Base-by-base conservation (phyloP, 2,797 vertebrate genomes). In the Ptychobarbus kaznakovi region DNA sequence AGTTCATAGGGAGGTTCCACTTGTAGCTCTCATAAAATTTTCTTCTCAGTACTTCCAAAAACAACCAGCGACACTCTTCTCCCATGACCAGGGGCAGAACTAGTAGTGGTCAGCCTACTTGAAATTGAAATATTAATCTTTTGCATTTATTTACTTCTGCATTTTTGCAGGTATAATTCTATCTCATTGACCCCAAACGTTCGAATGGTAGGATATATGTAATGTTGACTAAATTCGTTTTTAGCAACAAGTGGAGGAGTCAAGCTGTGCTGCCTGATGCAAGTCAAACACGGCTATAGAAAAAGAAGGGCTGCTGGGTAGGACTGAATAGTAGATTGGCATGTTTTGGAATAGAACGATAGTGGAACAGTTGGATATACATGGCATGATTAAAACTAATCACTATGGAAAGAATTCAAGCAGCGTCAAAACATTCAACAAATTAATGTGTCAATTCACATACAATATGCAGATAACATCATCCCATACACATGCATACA, bases 1-100 rank as follows among this genome's bases (percentile, higher is more conserved):
- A 86, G 92, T 93, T 93, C 92, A 95, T 94, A 93, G 91, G 89
- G 86, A 91, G 93, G 91, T 94, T 92, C 84, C 90, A 91, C 91
- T 94, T 93, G 91, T 93, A 93, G 92, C 92, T 92, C 93, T 93
- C 76, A 81, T 81, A 81, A 80, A 61, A 53, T 80, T 69, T 84
- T 82, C 81, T 84, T 78, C 81, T 84, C 51, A 84, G 81, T 28
- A 18, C 70, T 38, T 81, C 58, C 58, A 81, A 74, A 81, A 81
- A 83, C 80, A 83, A 79, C 66, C n/a, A n/a, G n/a, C n/a, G 86
- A 25, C 85, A 70, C 80, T 80, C 53, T 74, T 90, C 69, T 88
- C 87, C 68, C 85, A 83, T 84, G 80, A 56, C 74, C 44, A 81
- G 51, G 61, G 49, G 76, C 13, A 11, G 56, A 22, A 1, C 22